phyloP scores from a whole-genome alignment of 2,113 vertebrate genomes.

The Grammomys surdaster region DNA sequence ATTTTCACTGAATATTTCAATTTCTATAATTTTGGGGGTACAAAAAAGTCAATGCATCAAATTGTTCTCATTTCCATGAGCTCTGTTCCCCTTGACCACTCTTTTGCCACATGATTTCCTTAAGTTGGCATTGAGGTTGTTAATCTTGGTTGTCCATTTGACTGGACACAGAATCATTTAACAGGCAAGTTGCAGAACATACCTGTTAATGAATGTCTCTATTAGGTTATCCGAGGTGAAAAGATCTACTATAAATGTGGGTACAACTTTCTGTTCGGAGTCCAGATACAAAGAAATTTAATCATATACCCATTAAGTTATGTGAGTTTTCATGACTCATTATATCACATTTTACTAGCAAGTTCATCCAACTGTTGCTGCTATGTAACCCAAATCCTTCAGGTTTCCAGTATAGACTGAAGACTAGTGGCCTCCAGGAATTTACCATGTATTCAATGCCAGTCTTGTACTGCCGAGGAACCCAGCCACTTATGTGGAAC shows the following conservation, averaged over 20 bases:
- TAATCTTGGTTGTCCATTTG: not conserved
- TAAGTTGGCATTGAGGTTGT: not conserved
- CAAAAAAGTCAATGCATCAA: not conserved
- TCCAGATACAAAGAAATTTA: not conserved
- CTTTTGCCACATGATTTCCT: not conserved
- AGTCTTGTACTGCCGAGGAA: not conserved
- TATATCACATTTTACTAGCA: not conserved
- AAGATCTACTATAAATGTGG: no score
- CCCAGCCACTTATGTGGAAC: not conserved
- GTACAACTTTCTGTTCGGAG: not conserved
- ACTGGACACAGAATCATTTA: not conserved
- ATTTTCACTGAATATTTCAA: not conserved
- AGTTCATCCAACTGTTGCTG: not conserved
- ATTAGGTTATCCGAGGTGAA: not conserved
- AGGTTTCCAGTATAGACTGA: not conserved
- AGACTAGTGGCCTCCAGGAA: not conserved
- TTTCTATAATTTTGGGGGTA: not conserved
- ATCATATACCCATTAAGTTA: not conserved
- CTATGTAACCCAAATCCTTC: not conserved
- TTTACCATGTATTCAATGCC: not conserved
- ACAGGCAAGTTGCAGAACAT: not conserved
- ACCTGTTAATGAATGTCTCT: not conserved
- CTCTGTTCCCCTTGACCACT: not conserved
- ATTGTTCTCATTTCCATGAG: not conserved
- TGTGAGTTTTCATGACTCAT: not conserved